Conservation (phyloP, 2,888 invertebrate genomes). For the Synergus itoensis region DNA sequence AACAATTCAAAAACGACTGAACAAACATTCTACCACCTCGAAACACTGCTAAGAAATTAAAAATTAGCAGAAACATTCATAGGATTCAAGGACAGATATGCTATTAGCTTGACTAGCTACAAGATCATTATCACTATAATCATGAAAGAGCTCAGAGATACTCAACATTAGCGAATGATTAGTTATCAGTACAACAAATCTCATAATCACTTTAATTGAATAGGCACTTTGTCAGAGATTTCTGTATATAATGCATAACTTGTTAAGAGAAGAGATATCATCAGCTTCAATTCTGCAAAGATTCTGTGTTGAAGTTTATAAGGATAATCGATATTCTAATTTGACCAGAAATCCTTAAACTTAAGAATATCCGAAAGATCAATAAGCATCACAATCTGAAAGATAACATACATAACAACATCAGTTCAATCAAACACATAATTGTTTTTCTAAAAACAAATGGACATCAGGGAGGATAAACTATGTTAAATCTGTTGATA, state of each 20-base stretch:
- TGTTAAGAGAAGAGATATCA: too few species aligned
- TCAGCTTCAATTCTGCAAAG: too few species aligned
- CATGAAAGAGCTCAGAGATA: conserved; percentile 16
- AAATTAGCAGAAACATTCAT: neutral
- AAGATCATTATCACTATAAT: conserved; percentile 5
- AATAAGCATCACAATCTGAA: too few species aligned
- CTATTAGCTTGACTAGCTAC: neutral
- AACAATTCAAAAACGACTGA: too few species aligned
- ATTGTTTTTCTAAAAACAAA: neutral
- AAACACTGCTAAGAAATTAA: neutral
- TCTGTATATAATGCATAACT: neutral
- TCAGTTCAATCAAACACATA: neutral
- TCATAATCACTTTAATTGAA: neutral
- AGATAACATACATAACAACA: neutral
- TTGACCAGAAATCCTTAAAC: too few species aligned
- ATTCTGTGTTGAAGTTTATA: too few species aligned
- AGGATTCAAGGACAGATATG: neutral
- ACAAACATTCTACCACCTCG: too few species aligned
- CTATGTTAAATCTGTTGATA: neutral
- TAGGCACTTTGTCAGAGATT: neutral
- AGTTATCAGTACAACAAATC: neutral
- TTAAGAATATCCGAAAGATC: too few species aligned
- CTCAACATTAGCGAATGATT: neutral
- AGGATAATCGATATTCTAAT: too few species aligned
- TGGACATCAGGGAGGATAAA: neutral